Percentiles rank a stretch among this genome's conserved stretches.
Evolutionary conservation across 2,888 invertebrate genomes (phyloP).

Genomic region (Eupithecia subfuscata): DNA sequence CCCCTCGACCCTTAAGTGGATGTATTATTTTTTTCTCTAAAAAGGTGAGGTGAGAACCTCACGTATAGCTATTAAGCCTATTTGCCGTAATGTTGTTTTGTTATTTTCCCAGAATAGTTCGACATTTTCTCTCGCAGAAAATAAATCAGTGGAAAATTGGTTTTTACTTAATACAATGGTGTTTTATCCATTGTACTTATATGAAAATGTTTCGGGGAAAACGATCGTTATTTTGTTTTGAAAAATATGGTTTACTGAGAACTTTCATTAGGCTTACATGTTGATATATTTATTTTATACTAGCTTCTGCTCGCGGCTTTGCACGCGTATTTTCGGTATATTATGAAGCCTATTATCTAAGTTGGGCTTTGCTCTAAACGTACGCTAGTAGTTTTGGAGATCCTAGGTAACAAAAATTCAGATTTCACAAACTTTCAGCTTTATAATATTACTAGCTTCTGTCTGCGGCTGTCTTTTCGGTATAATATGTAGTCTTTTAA

Average conservation of each 20-base stretch:
- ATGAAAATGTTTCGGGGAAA: not conserved
- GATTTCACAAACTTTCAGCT: too few species aligned
- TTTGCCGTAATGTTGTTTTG: constrained; percentile 42
- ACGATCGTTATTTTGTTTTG: not conserved
- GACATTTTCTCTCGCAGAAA: constrained; percentile 20
- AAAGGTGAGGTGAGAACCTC: constrained; percentile 44
- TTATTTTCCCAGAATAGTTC: constrained; percentile 26
- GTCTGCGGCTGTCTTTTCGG: too few species aligned
- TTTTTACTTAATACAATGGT: constrained; percentile 7
- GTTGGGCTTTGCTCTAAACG: too few species aligned
- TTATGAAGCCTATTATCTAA: too few species aligned
- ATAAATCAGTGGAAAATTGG: constrained; percentile 25
- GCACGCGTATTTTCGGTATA: too few species aligned
- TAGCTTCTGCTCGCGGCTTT: too few species aligned
- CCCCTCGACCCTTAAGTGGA: constrained; percentile 49
- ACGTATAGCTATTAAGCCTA: constrained; percentile 45
- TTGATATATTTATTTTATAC: not conserved
- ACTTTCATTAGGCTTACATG: not conserved
- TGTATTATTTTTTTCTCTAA: constrained; percentile 46
- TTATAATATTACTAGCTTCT: too few species aligned
- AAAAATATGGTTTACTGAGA: not conserved
- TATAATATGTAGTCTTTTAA: too few species aligned
- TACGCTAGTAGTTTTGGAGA: too few species aligned
- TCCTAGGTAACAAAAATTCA: too few species aligned
- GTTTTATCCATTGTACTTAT: not conserved